A percentile compares a stretch with the other conserved stretches of the same genome.
Evolutionary conservation across 2,888 invertebrate genomes (phyloP).

Genomic region (Hofmannophila pseudospretella): DNA sequence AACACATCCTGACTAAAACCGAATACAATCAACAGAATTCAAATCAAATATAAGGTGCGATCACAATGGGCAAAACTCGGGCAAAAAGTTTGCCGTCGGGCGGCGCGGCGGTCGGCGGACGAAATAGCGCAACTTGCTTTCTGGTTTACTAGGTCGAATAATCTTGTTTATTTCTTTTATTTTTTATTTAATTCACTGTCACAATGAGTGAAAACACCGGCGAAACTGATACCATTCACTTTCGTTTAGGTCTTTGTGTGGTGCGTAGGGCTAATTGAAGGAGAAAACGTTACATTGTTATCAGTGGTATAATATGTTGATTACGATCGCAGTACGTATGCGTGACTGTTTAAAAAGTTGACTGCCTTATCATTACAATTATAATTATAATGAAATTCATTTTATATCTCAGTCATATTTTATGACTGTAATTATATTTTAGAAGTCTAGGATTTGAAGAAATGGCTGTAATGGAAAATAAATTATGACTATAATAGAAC

Average conservation of each 20-base stretch:
- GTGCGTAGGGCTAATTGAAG: constrained; percentile 9
- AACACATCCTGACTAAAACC: no score
- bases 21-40: constrained; percentile 5
- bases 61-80: constrained; percentile 30
- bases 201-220: constrained; percentile 48
- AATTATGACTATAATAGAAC: no score
- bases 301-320: background rate
- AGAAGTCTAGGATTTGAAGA: no score
- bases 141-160: constrained; percentile 67
- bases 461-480: no score
- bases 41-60: constrained; percentile 26
- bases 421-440: no score
- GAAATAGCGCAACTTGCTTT: constrained; percentile 36
- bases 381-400: no score
- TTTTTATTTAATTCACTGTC: constrained; percentile 37
- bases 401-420: no score
- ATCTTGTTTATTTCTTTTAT: constrained; percentile 43
- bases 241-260: constrained; percentile 26
- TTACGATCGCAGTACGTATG: background rate
- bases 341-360: no score
- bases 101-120: constrained; percentile 34
- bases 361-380: no score
- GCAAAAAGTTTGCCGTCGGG: constrained; percentile 44
- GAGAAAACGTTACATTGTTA: background rate
- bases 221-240: constrained; percentile 53